Evolutionary conservation across 1,140 invertebrate genomes (phyloP).

Genomic region (Eubasilissa regina): DNA sequence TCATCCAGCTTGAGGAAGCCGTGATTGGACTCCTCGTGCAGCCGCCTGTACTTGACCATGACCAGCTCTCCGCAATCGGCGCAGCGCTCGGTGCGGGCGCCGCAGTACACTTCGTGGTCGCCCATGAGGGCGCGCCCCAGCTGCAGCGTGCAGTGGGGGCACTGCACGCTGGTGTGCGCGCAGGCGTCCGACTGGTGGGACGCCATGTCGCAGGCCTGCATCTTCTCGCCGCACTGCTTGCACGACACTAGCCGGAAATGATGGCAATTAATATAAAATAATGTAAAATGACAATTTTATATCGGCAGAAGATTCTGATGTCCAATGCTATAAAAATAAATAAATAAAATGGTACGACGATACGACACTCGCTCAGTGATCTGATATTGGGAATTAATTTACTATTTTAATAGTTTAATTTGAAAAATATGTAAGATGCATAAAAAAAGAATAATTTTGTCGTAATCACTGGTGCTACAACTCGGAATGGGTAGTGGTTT

Average conservation of each 20-base stretch:
- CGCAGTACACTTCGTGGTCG: constrained; percentile 76
- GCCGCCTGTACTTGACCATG: constrained; percentile 75
- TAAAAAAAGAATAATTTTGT: no score
- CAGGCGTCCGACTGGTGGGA: constrained; percentile 67
- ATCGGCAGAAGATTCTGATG: no score
- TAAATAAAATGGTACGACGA: no score
- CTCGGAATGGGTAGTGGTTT: no score
- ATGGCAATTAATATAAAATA: not conserved
- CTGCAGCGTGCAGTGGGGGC: constrained; percentile 75
- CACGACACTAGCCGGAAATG: constrained; percentile 49
- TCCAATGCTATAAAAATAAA: no score
- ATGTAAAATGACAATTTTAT: no score
- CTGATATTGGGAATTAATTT: no score
- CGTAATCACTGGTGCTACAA: no score
- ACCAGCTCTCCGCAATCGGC: constrained; percentile 74
- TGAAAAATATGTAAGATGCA: no score
- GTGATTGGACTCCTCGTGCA: constrained; percentile 74
- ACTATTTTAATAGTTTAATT: no score
- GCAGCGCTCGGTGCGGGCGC: constrained; percentile 75
- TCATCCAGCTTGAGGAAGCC: constrained; percentile 71
- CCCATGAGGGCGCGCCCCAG: constrained; percentile 70
- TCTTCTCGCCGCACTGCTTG: constrained; percentile 63
- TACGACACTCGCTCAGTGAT: no score
- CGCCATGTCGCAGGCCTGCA: constrained; percentile 66
- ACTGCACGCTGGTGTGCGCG: constrained; percentile 64